Evolutionary conservation across 2,888 invertebrate genomes (phyloP).

Genomic region (Junonia oenone): DNA sequence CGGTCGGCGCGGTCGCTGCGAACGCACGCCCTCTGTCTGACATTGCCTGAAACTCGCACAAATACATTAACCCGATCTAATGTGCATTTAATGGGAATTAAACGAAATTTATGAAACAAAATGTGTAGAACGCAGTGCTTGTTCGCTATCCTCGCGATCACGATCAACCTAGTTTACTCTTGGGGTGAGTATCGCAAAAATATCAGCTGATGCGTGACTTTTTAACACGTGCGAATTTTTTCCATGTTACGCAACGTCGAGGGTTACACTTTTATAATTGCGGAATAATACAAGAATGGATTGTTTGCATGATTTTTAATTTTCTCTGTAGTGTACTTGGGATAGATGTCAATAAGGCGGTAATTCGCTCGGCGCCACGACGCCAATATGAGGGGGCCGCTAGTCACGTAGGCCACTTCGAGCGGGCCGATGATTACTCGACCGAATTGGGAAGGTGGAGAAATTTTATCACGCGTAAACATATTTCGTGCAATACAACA

Average conservation of each 20-base stretch:
- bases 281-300: conserved; percentile 10
- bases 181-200: conserved; percentile 64
- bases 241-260: conserved; percentile 55
- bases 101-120: conserved; percentile 62
- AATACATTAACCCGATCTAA: conserved; percentile 43
- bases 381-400: conserved; percentile 65
- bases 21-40: conserved; percentile 49
- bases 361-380: conserved; percentile 69
- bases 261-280: conserved; percentile 23
- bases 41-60: conserved; percentile 61
- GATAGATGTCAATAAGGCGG: conserved; percentile 61
- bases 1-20: conserved; percentile 50
- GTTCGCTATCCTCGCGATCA: conserved; percentile 48
- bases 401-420: conserved; percentile 77
- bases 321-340: conserved; percentile 24
- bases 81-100: conserved; percentile 55
- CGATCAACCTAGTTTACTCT: conserved; percentile 48
- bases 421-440: conserved; percentile 44
- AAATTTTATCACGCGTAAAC: conserved; percentile 22
- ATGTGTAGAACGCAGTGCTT: conserved; percentile 62
- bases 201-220: conserved; percentile 62
- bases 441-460: conserved; percentile 42
- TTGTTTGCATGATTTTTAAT: conserved; percentile 11
- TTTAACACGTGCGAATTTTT: conserved; percentile 62
- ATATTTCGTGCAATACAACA: conserved; percentile 7